phyloP scores from a whole-genome alignment of 2,888 invertebrate species.

The Stomorhina lunata region DNA sequence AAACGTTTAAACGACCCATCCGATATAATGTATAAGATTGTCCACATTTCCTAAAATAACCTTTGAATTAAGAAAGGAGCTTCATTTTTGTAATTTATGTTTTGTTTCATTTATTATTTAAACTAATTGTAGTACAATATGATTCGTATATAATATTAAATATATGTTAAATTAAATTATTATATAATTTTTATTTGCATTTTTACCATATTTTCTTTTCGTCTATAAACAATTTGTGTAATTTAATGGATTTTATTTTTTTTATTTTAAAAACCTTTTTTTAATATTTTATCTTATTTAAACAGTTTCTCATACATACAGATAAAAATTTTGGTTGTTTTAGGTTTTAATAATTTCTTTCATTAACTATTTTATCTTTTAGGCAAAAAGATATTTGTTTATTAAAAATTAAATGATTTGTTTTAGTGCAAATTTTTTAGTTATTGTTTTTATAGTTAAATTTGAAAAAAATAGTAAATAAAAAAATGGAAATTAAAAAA shows the following conservation, averaged over 20 bases:
- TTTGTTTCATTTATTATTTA: constrained; percentile 31
- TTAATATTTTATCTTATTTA: background rate
- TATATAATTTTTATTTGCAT: constrained; percentile 24
- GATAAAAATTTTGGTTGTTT: constrained; percentile 35
- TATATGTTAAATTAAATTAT: constrained; percentile 21
- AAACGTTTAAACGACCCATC: no score
- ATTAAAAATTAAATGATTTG: background rate
- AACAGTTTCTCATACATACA: constrained; percentile 18
- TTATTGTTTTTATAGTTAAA: background rate
- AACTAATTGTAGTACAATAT: constrained; percentile 52
- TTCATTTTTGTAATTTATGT: constrained; percentile 23
- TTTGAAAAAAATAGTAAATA: background rate
- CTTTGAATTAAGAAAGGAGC: no score
- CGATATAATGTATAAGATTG: no score
- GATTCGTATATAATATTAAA: constrained; percentile 27
- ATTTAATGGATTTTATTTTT: constrained; percentile 20
- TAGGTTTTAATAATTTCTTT: background rate
- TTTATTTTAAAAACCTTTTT: constrained; percentile 4
- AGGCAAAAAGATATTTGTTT: constrained; percentile 4
- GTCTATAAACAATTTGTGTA: constrained; percentile 43
- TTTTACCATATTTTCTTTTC: constrained; percentile 33
- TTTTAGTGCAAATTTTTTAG: constrained; percentile 19
- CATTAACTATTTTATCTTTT: constrained; percentile 3
- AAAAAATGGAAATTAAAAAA: background rate
- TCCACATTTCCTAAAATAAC: no score